phyloP scores from a whole-genome alignment of 2,797 vertebrate genomes.

The Falco biarmicus region DNA sequence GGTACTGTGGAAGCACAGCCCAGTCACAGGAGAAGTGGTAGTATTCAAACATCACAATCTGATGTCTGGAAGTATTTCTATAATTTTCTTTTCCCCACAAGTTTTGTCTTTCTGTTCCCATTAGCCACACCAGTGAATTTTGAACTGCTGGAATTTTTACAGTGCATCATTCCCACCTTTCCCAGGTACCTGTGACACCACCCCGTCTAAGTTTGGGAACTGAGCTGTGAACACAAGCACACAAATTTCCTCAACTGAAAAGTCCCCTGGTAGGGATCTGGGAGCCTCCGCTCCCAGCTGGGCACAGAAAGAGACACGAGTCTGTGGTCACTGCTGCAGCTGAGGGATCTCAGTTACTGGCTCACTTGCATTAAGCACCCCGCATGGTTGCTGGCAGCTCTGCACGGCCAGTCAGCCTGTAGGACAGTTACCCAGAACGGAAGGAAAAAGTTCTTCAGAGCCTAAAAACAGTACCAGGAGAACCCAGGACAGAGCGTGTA shows the following conservation, averaged over 20 bases:
- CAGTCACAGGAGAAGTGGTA: neutral
- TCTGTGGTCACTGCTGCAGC: neutral
- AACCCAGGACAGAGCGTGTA: fast-evolving
- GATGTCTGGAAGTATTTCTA: neutral
- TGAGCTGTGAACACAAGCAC: neutral
- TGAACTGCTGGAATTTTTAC: neutral
- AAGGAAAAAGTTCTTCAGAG: neutral
- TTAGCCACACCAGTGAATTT: neutral
- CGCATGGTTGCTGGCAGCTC: neutral
- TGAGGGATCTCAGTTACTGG: neutral
- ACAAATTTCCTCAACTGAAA: neutral
- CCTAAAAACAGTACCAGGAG: neutral
- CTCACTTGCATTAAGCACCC: neutral
- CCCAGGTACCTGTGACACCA: neutral
- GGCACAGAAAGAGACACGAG: neutral
- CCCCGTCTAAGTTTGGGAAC: neutral
- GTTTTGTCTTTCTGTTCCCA: neutral
- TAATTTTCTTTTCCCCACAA: neutral
- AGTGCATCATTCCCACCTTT: neutral
- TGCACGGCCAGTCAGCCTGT: neutral
- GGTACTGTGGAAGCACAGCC: neutral
- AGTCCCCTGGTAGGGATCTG: fast-evolving
- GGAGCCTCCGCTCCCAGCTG: neutral
- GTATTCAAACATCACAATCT: neutral
- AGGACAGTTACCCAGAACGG: neutral